Conservation (phyloP, 2,797 vertebrate genomes). For the Prionace glauca region DNA sequence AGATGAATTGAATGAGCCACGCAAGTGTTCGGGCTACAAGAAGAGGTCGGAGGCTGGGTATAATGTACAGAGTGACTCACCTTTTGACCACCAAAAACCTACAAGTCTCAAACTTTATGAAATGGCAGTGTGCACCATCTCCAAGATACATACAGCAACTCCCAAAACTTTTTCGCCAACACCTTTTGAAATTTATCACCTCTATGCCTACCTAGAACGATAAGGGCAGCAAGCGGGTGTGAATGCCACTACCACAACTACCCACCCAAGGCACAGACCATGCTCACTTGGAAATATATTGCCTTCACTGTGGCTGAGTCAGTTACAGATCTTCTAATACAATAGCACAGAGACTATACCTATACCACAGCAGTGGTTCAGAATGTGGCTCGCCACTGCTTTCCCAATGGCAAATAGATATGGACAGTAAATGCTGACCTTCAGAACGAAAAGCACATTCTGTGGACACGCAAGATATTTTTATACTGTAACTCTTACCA, state of each 20-base stretch:
- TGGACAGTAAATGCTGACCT: neutral
- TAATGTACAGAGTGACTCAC: neutral
- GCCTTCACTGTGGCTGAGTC: neutral
- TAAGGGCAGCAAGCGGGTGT: too few species aligned
- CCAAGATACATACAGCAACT: neutral
- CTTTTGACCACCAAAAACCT: neutral
- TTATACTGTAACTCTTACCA: neutral
- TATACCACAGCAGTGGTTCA: neutral
- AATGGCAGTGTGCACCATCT: neutral
- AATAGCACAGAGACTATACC: neutral
- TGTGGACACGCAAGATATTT: neutral
- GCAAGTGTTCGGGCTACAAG: neutral
- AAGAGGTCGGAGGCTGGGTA: neutral
- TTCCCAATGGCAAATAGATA: neutral
- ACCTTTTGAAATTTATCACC: neutral
- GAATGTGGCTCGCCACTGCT: neutral
- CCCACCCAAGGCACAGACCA: neutral
- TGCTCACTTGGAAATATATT: neutral
- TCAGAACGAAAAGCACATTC: neutral
- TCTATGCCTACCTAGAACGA: neutral
- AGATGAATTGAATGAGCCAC: too few species aligned
- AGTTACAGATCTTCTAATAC: neutral
- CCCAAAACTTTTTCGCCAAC: neutral
- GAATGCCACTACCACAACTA: too few species aligned
- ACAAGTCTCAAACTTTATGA: neutral